Conservation (phyloP, 2,888 invertebrate genomes). For the Euplagia quadripunctaria region DNA sequence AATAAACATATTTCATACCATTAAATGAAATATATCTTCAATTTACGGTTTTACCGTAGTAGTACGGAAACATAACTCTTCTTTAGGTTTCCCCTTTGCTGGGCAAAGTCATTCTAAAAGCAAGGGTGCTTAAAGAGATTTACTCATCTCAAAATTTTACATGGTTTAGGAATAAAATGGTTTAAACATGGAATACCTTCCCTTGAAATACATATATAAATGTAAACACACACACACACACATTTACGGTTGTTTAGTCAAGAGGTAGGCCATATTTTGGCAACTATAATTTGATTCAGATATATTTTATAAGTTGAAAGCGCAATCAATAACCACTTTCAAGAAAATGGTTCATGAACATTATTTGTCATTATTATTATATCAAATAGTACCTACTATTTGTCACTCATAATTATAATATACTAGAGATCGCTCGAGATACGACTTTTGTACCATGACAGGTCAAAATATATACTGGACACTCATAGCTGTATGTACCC, state of each 20-base stretch:
- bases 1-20: neutral
- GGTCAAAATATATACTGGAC: too few species aligned
- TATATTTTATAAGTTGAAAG: neutral
- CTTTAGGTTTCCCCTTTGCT: conserved; percentile 8
- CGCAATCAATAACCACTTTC: too few species aligned
- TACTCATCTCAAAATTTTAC: neutral
- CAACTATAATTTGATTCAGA: too few species aligned
- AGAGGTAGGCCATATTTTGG: neutral
- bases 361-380: too few species aligned
- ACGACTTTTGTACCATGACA: too few species aligned
- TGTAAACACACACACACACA: too few species aligned
- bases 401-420: too few species aligned
- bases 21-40: conserved; percentile 5
- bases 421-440: too few species aligned
- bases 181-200: neutral
- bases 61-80: conserved; percentile 11
- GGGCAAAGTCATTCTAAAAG: conserved; percentile 4
- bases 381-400: too few species aligned
- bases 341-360: too few species aligned
- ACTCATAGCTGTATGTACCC: too few species aligned
- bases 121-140: neutral
- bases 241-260: too few species aligned
- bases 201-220: neutral
- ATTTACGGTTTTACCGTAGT: conserved; percentile 37
- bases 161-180: neutral